Base-by-base conservation (phyloP, 2,113 vertebrate species). In the Carassius auratus region DNA sequence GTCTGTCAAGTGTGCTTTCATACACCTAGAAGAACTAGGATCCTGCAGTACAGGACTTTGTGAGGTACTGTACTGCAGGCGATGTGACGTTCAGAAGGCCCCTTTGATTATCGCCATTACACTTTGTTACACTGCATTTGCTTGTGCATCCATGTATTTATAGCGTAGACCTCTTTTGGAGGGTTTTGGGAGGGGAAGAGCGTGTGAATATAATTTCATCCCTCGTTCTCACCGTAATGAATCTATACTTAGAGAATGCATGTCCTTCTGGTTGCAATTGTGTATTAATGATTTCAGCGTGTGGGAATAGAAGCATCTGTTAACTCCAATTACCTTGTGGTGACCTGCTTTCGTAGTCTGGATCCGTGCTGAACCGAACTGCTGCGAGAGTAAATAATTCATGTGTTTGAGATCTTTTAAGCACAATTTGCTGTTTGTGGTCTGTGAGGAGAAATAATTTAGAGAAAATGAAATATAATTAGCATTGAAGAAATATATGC, bases 281-380 rank as follows among this genome's bases (percentile, higher is more conserved):
- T 59, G 71, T 62, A 78, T 59, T 75, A 86, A 86, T 75, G 78
- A 81, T 79, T 84, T 80, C 81, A 91, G 84, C 81, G 81, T 87
- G 84, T 85, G 85, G 77, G 90, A 92, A 90, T 90, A 87, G 87
- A 86, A 90, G 89, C 86, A 90, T 92, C 89, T 82, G 88, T 90
- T 89, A 90, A 91, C 91, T 94, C 89, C 85, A 91, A 90, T 93
- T 93, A 89, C 88, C 85, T 83, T 38, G 59, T 88, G 80, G 86
- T 92, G 89, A 92, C 93, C 91, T 73, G 85, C 89, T 89, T 84
- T 81, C 90, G 90, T 86, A 75, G 57, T 52, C 80, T 71, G 61
- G 61, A 79, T 69, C 86, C 79, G 64, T 55, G 14, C 50, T 48
- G 48, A 84, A 42, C 21, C 52, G 33, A 84, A 75, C 50, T 84